Base-by-base conservation (phyloP, 2,888 invertebrate species). In the Pollenia griseotomentosa region DNA sequence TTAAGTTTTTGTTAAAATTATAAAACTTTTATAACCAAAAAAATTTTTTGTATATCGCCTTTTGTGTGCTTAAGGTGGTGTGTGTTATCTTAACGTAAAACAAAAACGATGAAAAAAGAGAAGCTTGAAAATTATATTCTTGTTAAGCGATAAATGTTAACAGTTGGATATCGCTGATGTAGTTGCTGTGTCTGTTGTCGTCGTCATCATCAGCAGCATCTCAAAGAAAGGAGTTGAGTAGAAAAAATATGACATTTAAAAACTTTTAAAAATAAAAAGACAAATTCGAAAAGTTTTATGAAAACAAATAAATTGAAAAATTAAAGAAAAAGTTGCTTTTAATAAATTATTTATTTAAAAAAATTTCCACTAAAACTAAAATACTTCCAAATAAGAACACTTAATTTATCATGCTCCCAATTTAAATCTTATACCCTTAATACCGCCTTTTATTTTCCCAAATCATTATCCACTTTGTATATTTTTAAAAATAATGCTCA, bases 111-210 rank as follows among this genome's bases (percentile, higher is more conserved):
- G 23, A 23, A 9, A 77, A 77, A 83, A 74, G 74, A 80, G 86
- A 82, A 84, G 84, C 84, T 73, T 82, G 74, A 84, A 78, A 84
- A 84, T 87, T 84, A 77, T 84, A 84, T 87, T 87, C 81, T 70
- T 87, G 84, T 82, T 84, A 74, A 87, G 84, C 87, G 78, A 87
- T 87, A 87, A 87, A 87, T 81, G 81, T 84, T 87, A 87, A 84
- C 87, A 87, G 87, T 87, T 84, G 87, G 87, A 87, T 87, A 87
- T 84, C 87, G 81, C 73, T 19, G 68, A 46, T 33, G 57, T 53
- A 73, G 81, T 70, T 73, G 57, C 66, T 78, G 53, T 79, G 4
- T 0, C 6, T 33, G 33, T 6, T 33, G 33, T 33, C 33, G 33
- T 33, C 33, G 33, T 6, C 33, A 33, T 0, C 33, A 33, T 33